phyloP scores from a whole-genome alignment of 2,888 invertebrate genomes.

The Cylloceria caligata region DNA sequence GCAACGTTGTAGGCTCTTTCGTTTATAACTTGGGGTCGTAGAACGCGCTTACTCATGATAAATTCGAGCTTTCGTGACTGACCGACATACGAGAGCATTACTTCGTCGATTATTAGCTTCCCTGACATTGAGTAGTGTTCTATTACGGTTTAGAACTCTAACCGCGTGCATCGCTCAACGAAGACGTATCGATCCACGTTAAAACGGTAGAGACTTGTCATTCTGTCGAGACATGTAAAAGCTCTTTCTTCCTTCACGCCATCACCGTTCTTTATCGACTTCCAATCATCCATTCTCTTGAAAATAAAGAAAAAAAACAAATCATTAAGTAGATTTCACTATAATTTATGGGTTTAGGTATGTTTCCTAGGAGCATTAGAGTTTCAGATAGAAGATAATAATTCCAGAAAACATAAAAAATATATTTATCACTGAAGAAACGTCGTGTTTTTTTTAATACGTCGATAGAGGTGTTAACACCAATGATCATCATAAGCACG shows the following conservation, averaged over 20 bases:
- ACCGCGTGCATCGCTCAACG: slow-evolving; percentile 25
- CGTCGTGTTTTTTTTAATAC: too few relatives aligned
- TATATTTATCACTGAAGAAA: too few relatives aligned
- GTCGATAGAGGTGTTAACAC: too few relatives aligned
- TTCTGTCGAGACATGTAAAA: slow-evolving; percentile 33
- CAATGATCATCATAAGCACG: too few relatives aligned
- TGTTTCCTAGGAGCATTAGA: not conserved
- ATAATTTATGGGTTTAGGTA: not conserved
- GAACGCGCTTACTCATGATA: slow-evolving; percentile 13
- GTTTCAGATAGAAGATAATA: too few relatives aligned
- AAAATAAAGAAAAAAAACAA: too few relatives aligned
- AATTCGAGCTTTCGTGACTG: slow-evolving; percentile 44
- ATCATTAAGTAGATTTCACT: not conserved
- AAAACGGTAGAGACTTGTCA: slow-evolving; percentile 39
- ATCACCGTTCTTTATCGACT: not conserved
- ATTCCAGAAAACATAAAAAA: too few relatives aligned
- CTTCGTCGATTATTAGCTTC: slow-evolving; percentile 56
- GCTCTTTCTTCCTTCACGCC: slow-evolving; percentile 29
- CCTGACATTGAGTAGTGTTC: slow-evolving; percentile 57
- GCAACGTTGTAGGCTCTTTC: not conserved
- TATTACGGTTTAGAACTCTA: slow-evolving; percentile 31
- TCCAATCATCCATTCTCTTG: not conserved
- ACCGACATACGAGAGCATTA: slow-evolving; percentile 48
- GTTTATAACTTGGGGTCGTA: not conserved
- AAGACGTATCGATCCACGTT: slow-evolving; percentile 52